Evolutionary conservation across 2,113 vertebrate species (phyloP).

Genomic region (Pseudopodoces humilis): DNA sequence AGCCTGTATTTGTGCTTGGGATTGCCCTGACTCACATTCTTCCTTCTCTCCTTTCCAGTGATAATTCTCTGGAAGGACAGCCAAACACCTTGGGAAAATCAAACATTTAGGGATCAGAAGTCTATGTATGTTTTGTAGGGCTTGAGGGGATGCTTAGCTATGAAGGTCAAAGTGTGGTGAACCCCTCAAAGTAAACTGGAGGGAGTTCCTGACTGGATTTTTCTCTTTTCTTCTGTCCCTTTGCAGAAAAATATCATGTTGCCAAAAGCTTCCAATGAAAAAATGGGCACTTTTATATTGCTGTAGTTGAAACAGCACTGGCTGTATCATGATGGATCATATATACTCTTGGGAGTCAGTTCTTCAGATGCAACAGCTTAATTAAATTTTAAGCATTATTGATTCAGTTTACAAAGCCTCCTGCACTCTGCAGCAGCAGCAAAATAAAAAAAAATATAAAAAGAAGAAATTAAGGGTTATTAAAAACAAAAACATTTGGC

Average conservation of each 20-base stretch:
- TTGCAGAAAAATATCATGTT: constrained; percentile 4
- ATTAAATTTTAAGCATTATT: constrained; percentile 64
- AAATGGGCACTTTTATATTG: background rate
- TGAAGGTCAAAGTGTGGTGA: constrained; percentile 36
- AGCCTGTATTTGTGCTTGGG: background rate
- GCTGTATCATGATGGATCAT: constrained; percentile 23
- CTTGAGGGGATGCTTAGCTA: background rate
- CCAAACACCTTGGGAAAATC: constrained; percentile 15
- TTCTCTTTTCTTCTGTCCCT: background rate
- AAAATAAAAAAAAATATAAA: background rate
- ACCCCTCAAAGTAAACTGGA: background rate
- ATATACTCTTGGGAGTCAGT: background rate
- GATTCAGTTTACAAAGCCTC: constrained; percentile 27
- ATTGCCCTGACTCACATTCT: background rate
- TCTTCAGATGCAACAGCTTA: constrained; percentile 32
- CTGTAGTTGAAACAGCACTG: background rate
- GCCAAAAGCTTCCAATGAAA: constrained; percentile 1
- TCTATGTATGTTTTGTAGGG: background rate
- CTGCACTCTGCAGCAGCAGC: background rate
- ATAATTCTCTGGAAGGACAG: constrained; percentile 6
- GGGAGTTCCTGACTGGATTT: background rate
- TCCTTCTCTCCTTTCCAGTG: background rate
- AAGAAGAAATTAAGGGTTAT: background rate
- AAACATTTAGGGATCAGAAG: background rate
- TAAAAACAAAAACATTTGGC: background rate